A percentile compares a stretch with the other conserved stretches of the same genome.
phyloP scores from a whole-genome alignment of 92 coral and sea anemone species.

The Plumapathes pennacea region DNA sequence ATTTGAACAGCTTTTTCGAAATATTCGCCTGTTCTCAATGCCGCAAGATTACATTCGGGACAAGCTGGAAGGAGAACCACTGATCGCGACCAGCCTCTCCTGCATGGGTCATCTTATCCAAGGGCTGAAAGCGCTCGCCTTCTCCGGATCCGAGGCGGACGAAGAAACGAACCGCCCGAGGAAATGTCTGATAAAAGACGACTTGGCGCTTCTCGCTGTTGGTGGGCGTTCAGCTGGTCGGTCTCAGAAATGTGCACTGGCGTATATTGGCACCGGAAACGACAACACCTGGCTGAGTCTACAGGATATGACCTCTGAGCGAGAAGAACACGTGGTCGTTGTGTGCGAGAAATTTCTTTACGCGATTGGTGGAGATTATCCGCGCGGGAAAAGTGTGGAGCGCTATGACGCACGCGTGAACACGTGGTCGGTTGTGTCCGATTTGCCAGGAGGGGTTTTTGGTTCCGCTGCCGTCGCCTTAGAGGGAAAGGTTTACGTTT shows the following conservation, averaged over 20 bases:
- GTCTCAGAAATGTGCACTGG: constrained; percentile 25
- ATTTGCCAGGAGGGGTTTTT: constrained; percentile 35
- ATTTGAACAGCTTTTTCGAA: constrained; percentile 57
- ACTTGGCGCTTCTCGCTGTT: constrained; percentile 25
- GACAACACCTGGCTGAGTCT: constrained; percentile 43
- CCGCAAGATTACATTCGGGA: constrained; percentile 57
- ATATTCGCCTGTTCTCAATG: constrained; percentile 57
- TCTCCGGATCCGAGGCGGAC: constrained; percentile 1
- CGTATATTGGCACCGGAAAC: constrained; percentile 34
- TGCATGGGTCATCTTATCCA: constrained; percentile 45
- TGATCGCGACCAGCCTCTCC: constrained; percentile 37
- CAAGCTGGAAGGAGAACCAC: constrained; percentile 34
- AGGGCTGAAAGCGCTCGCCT: constrained; percentile 42
- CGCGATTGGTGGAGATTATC: constrained; percentile 53
- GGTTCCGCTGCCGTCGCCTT: constrained; percentile 66
- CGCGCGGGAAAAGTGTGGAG: constrained; percentile 48
- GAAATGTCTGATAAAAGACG: constrained; percentile 34
- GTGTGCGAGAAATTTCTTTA: constrained; percentile 49
- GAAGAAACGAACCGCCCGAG: constrained; percentile 20
- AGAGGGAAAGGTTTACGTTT: constrained; percentile 53
- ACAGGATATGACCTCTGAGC: constrained; percentile 52
- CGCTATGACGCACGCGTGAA: constrained; percentile 55
- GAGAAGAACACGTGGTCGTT: constrained; percentile 62
- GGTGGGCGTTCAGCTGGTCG: constrained; percentile 55
- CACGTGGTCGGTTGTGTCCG: constrained; percentile 51